These are phyloP conservation scores for Probaryconus sp. DNA, from an alignment of 1,140 invertebrate genomes.

Conservation along the genomic window DNA sequence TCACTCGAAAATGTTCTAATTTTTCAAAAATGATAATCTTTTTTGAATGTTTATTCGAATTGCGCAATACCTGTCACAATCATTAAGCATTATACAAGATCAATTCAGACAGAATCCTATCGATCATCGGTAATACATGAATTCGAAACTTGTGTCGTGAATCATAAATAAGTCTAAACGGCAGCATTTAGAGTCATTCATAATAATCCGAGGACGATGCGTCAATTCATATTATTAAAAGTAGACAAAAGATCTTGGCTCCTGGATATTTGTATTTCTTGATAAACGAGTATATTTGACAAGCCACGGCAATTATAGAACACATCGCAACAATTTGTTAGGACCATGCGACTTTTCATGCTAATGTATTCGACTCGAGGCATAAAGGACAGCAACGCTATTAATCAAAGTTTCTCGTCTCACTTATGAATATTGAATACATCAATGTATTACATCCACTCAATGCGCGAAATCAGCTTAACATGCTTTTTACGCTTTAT, in stretches of 20 bases:
- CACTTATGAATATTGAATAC: conserved; percentile 63
- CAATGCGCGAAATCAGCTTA: conserved; percentile 56
- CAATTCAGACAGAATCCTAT: conserved; percentile 17
- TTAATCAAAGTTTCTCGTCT: conserved; percentile 63
- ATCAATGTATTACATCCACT: conserved; percentile 59
- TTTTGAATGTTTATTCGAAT: conserved; percentile 3
- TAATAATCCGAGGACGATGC: conserved; percentile 8
- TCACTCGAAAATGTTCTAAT: too few relatives aligned
- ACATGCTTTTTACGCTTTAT: conserved; percentile 62
- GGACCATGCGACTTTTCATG: conserved; percentile 46
- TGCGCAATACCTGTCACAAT: not conserved
- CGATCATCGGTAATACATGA: too few relatives aligned
- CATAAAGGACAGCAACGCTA: conserved; percentile 51
- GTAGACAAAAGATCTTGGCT: conserved; percentile 41
- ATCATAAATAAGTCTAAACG: conserved; percentile 31
- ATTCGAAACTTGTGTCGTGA: conserved; percentile 11
- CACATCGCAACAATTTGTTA: conserved; percentile 60
- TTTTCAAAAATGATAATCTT: not conserved
- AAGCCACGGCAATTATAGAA: conserved; percentile 52
- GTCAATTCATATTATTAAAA: not conserved
- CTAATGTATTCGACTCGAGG: conserved; percentile 61
- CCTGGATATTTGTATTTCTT: conserved; percentile 45
- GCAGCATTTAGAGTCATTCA: conserved; percentile 25
- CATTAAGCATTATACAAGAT: conserved; percentile 24
- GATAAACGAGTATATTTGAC: conserved; percentile 59